These are phyloP conservation scores for Chionomys nivalis DNA, from an alignment of 2,113 vertebrate genomes.

Conservation along the genomic window DNA sequence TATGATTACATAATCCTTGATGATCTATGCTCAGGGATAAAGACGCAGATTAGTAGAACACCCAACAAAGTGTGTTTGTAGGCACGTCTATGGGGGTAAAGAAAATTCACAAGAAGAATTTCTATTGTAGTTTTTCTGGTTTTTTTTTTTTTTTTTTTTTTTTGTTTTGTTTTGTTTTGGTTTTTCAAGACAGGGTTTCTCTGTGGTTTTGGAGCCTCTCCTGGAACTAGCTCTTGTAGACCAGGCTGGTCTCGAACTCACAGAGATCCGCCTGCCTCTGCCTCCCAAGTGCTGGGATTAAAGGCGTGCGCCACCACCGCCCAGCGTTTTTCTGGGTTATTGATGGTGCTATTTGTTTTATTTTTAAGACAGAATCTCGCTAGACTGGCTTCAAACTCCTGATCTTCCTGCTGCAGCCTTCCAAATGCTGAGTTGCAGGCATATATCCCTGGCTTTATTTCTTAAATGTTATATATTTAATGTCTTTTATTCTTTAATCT, in stretches of 20 bases:
- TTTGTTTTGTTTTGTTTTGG: no score
- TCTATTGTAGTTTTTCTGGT: background rate
- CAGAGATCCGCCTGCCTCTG: no score
- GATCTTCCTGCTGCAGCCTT: background rate
- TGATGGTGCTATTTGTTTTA: background rate
- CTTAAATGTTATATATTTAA: slow-evolving; percentile 9
- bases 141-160: no score
- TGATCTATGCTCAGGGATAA: background rate
- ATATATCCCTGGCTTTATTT: background rate
- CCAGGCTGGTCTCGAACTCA: no score
- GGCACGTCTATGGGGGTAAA: background rate
- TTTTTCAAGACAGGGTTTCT: no score
- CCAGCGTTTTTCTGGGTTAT: no score
- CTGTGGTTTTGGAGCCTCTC: no score
- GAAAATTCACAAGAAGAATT: background rate
- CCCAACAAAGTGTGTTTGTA: background rate
- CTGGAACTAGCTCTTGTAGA: no score
- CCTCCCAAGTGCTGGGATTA: no score
- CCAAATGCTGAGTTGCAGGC: background rate
- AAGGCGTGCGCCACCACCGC: no score
- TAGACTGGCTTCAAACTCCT: background rate
- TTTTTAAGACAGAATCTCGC: background rate
- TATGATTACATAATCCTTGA: background rate
- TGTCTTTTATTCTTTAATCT: background rate
- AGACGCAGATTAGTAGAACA: background rate